phyloP scores from a whole-genome alignment of 2,888 invertebrate species.

The Piscicola geometra region DNA sequence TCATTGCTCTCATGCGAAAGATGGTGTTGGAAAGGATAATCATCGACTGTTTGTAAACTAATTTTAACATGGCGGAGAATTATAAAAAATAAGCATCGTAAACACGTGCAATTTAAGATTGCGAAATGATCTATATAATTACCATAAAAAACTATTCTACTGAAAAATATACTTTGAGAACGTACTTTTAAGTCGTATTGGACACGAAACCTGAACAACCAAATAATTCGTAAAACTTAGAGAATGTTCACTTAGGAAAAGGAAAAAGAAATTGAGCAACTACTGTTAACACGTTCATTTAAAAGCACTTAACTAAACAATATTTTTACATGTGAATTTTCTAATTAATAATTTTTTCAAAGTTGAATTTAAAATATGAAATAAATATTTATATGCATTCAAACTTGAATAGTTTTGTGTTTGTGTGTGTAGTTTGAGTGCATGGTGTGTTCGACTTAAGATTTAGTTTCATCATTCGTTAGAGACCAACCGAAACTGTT shows the following conservation, averaged over 20 bases:
- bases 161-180: background rate
- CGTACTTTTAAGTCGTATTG: constrained; percentile 37
- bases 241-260: background rate
- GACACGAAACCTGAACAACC: constrained; percentile 37
- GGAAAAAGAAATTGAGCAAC: background rate
- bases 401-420: no score
- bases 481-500: no score
- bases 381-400: no score
- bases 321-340: no score
- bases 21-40: constrained; percentile 19
- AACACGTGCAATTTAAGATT: background rate
- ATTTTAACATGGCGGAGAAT: background rate
- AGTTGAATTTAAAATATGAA: no score
- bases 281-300: background rate
- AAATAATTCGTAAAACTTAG: background rate
- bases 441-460: no score
- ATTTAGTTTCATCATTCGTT: no score
- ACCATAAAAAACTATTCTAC: background rate
- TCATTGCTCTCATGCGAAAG: constrained; percentile 23
- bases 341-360: no score
- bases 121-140: background rate
- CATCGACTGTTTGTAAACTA: background rate
- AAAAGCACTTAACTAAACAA: background rate
- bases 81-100: background rate
- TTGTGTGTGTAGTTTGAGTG: no score